A percentile compares a stretch with the other conserved stretches of the same genome.
Evolutionary conservation across 2,888 invertebrate genomes (phyloP).

Genomic region (Spicauda simplicius): DNA sequence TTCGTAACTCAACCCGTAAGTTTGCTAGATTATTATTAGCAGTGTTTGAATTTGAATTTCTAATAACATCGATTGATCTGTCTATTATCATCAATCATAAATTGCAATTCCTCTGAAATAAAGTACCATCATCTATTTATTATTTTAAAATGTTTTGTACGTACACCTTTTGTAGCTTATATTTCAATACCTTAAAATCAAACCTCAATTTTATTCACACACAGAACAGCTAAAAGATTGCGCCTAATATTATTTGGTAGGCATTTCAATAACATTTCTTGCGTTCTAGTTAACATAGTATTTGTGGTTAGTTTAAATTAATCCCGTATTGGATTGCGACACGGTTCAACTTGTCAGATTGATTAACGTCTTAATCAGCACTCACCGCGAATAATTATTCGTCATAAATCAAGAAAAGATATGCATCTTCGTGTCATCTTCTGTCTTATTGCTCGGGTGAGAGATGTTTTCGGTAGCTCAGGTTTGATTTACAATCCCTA

Average conservation of each 20-base stretch:
- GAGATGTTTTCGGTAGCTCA: slow-evolving; percentile 24
- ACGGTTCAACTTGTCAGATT: slow-evolving; percentile 11
- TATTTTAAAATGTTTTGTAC: too few relatives aligned
- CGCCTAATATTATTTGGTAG: neutral
- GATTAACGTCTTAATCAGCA: slow-evolving; percentile 26
- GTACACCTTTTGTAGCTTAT: too few relatives aligned
- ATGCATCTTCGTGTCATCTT: slow-evolving; percentile 20
- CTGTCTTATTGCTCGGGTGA: slow-evolving; percentile 14
- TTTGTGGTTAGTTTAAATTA: slow-evolving; percentile 16
- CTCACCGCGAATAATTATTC: slow-evolving; percentile 22
- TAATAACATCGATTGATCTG: too few relatives aligned
- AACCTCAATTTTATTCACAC: too few relatives aligned
- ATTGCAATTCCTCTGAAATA: too few relatives aligned
- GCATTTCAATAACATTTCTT: slow-evolving; percentile 1
- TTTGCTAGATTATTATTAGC: too few relatives aligned
- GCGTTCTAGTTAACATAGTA: neutral
- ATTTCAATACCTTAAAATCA: too few relatives aligned
- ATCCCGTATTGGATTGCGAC: slow-evolving; percentile 11
- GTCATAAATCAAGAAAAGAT: slow-evolving; percentile 23
- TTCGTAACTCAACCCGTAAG: too few relatives aligned
- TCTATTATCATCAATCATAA: too few relatives aligned
- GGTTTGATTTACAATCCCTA: slow-evolving; percentile 9
- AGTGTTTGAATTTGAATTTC: too few relatives aligned
- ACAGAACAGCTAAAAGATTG: too few relatives aligned
- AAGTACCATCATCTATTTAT: too few relatives aligned